Evolutionary conservation across 2,888 invertebrate genomes (phyloP), one percentile per base, ranked within the genome.

Genomic region (Cataglyphis altisquamis): DNA sequence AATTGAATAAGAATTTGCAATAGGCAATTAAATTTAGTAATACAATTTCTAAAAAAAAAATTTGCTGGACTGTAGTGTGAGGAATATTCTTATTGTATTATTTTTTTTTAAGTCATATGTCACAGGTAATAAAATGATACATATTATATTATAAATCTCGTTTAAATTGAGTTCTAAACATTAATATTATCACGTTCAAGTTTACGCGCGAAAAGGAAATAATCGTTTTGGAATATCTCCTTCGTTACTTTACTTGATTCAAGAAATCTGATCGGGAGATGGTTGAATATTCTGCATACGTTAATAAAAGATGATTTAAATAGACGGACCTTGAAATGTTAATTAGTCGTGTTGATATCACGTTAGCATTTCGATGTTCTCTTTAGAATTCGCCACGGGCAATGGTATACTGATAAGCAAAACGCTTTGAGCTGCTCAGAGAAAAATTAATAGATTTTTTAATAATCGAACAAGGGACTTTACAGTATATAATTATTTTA

Each of bases 11-110:
- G n/a, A 39, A 39, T n/a, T 55, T 77, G 55, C 9, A 39, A 32
- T 9, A 77, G n/a, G 21, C 67, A 29, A 55, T 68, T 68, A 77
- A 77, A 77, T 77, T 67, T 48, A 55, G n/a, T 52, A 29, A 52
- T 5, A 52, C n/a, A 52, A 2, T 36, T 55, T 67, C 15, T 52
- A 15, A 41, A 48, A 0, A 52, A 12, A 77, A 67, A 55, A 55
- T 52, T 55, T 68, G 25, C 25, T 52, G n/a, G n/a, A 67, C 1
- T 21, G 48, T 10, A 15, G 52, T 21, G 0, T 41, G 18, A 6
- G 45, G 4, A 41, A n/a, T n/a, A 6, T 41, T 2, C 9, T 29
- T 3, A 5, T 63, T 2, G 8, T 63, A 32, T 32, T 74, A n/a
- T 64, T 12, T 32, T 48, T 57, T 3, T 45, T 48, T n/a, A 63